phyloP scores from a whole-genome alignment of 1,140 invertebrate genomes.

The Drosophila kepulauana region DNA sequence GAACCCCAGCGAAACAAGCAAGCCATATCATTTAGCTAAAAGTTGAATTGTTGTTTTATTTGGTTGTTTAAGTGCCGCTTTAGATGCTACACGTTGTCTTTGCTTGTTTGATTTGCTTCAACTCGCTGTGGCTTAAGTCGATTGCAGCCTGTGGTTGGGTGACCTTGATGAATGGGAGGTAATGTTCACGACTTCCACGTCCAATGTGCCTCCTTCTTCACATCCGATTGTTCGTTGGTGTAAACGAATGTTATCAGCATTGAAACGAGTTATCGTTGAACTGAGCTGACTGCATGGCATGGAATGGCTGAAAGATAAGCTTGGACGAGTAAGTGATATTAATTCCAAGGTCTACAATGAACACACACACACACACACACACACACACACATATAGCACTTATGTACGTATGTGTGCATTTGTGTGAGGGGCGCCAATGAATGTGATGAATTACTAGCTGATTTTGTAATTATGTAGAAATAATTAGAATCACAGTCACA shows the following conservation, averaged over 20 bases:
- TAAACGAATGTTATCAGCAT: conserved; percentile 40
- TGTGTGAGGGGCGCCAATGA: neutral
- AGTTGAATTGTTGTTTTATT: conserved; percentile 58
- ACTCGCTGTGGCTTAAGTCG: conserved; percentile 4
- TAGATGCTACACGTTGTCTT: conserved; percentile 33
- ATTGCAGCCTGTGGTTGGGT: conserved; percentile 14
- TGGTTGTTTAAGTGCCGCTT: conserved; percentile 36
- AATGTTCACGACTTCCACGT: conserved; percentile 24
- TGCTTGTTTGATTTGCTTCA: conserved; percentile 25
- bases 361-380: neutral
- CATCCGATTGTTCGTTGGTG: conserved; percentile 22
- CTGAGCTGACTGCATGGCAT: conserved; percentile 14
- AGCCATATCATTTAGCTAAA: conserved; percentile 74
- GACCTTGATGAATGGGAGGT: conserved; percentile 41
- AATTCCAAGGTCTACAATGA: conserved; percentile 41
- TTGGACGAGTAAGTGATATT: conserved; percentile 28
- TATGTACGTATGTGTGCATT: neutral
- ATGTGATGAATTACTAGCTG: conserved; percentile 13
- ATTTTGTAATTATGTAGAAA: conserved; percentile 19
- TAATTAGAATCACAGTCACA: conserved; percentile 1
- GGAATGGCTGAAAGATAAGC: conserved; percentile 24
- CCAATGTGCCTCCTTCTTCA: neutral
- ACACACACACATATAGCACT: neutral
- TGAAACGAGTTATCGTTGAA: conserved; percentile 30
- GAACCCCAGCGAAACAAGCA: conserved; percentile 66